phyloP scores from a whole-genome alignment of 1,140 invertebrate species.

The Drosophila insularis region DNA sequence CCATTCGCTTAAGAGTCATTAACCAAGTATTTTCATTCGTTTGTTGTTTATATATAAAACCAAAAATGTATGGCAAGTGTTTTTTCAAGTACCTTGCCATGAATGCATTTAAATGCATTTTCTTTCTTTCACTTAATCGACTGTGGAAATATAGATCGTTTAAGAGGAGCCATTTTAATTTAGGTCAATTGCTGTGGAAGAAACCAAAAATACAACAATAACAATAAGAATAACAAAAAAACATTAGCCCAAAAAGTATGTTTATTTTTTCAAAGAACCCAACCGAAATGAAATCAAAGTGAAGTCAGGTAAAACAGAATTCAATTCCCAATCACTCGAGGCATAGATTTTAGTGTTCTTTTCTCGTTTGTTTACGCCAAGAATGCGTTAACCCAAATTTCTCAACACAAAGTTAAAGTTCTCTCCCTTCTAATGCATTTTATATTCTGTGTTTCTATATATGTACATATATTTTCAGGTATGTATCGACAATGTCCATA shows the following conservation, averaged over 20 bases:
- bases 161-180: slow-evolving; percentile 33
- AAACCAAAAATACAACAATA: slow-evolving; percentile 24
- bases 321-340: slow-evolving; percentile 16
- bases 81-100: slow-evolving; percentile 35
- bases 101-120: slow-evolving; percentile 35
- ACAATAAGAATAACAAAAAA: background rate
- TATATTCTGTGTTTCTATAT: slow-evolving; percentile 33
- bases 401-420: slow-evolving; percentile 1
- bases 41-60: background rate
- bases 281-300: slow-evolving; percentile 45
- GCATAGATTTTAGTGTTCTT: background rate
- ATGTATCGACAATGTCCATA: slow-evolving; percentile 49
- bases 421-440: slow-evolving; percentile 66
- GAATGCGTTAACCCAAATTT: slow-evolving; percentile 68
- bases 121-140: slow-evolving; percentile 56
- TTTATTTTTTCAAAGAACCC: slow-evolving; percentile 61
- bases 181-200: slow-evolving; percentile 62
- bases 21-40: background rate
- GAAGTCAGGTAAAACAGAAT: slow-evolving; percentile 51
- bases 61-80: slow-evolving; percentile 1
- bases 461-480: slow-evolving; percentile 63
- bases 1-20: background rate
- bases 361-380: slow-evolving; percentile 43
- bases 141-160: slow-evolving; percentile 56
- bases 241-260: slow-evolving; percentile 42